phyloP scores from a whole-genome alignment of 2,797 vertebrate species.

The Chromobotia macracanthus region DNA sequence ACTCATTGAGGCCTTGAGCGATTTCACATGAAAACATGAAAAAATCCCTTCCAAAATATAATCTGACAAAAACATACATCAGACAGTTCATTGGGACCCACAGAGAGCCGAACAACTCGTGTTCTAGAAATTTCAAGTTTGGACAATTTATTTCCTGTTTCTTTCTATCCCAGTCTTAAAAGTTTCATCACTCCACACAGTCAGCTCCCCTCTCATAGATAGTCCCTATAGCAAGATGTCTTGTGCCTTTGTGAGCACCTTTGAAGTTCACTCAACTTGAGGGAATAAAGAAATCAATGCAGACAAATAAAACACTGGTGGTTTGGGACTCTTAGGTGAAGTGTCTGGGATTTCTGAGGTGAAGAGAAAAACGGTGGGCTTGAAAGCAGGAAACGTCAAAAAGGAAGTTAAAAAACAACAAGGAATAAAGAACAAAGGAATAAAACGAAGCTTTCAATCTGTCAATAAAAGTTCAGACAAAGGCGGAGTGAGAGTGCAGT shows the following conservation, averaged over 20 bases:
- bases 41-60: not conserved
- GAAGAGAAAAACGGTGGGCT: slow-evolving; percentile 52
- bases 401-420: slow-evolving; percentile 55
- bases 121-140: slow-evolving; percentile 30
- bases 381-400: slow-evolving; percentile 61
- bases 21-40: not conserved
- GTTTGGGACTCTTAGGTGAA: slow-evolving; percentile 43
- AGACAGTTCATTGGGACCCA: not conserved
- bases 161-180: no score
- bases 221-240: slow-evolving; percentile 66
- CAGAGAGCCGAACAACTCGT: slow-evolving; percentile 1
- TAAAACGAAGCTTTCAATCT: slow-evolving; percentile 60
- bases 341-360: slow-evolving; percentile 53
- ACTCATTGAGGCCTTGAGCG: slow-evolving; percentile 14
- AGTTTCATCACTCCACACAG: not conserved
- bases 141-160: not conserved
- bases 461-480: slow-evolving; percentile 55
- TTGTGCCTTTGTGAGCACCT: slow-evolving; percentile 56
- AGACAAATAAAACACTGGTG: slow-evolving; percentile 48
- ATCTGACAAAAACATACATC: not conserved
- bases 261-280: slow-evolving; percentile 67
- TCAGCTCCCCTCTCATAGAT: slow-evolving; percentile 6
- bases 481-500: slow-evolving; percentile 2
- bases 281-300: slow-evolving; percentile 59
- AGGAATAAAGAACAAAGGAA: slow-evolving; percentile 54